A percentile compares a stretch with the other conserved stretches of the same genome.
Conservation (phyloP, 1,140 invertebrate genomes). For the Drosophila ercepeae region DNA sequence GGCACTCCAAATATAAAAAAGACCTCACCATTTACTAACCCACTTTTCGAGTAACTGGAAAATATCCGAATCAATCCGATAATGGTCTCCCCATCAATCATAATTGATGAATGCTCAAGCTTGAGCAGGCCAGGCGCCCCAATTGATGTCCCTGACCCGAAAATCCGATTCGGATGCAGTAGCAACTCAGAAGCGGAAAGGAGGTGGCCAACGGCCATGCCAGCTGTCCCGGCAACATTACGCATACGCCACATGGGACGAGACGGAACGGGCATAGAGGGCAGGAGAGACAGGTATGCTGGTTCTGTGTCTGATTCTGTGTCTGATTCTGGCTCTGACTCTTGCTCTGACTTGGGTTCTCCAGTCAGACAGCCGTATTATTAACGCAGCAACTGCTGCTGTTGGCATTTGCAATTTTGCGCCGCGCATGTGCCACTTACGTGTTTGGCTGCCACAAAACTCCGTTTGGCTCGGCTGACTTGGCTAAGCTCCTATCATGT, state of each 20-base stretch:
- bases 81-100: conserved; percentile 44
- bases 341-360: conserved; percentile 22
- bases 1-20: background rate
- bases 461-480: conserved; percentile 59
- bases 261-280: background rate
- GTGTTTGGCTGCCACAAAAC: conserved; percentile 66
- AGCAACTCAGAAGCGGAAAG: conserved; percentile 27
- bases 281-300: conserved; percentile 10
- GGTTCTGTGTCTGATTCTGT: conserved; percentile 12
- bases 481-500: conserved; percentile 76
- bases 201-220: conserved; percentile 33
- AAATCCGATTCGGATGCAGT: conserved; percentile 17
- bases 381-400: conserved; percentile 61
- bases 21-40: conserved; percentile 8
- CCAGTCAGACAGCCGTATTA: conserved; percentile 70
- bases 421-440: conserved; percentile 76
- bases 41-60: conserved; percentile 26
- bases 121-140: background rate
- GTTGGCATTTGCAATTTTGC: conserved; percentile 66
- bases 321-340: conserved; percentile 39
- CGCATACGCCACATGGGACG: conserved; percentile 68
- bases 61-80: conserved; percentile 19
- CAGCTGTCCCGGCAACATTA: conserved; percentile 57
- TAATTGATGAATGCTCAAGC: conserved; percentile 27
- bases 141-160: conserved; percentile 24